Conservation (phyloP, 2,113 vertebrate genomes). For the Tragelaphus imberbis region DNA sequence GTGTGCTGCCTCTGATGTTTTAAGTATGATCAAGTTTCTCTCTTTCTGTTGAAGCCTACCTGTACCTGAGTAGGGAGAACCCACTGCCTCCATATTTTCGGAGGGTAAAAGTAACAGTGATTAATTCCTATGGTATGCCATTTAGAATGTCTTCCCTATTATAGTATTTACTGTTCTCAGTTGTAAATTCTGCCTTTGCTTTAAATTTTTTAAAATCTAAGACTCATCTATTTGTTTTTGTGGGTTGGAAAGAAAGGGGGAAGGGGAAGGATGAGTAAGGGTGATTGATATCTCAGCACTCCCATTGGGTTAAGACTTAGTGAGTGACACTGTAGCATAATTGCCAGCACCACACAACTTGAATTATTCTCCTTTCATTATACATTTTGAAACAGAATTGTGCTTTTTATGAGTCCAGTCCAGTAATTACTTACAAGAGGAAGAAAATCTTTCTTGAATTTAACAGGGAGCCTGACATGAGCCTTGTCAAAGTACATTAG, state of each 20-base stretch:
- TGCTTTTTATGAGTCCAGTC: background rate
- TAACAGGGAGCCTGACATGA: background rate
- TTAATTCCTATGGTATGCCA: slow-evolving; percentile 79
- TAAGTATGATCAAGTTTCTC: slow-evolving; percentile 78
- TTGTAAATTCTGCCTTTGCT: slow-evolving; percentile 57
- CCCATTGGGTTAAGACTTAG: background rate
- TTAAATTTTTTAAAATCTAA: background rate
- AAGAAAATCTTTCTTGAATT: background rate
- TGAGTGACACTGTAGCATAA: background rate
- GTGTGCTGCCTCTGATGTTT: slow-evolving; percentile 65
- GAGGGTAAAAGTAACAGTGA: slow-evolving; percentile 82
- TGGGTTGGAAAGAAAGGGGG: slow-evolving; percentile 26
- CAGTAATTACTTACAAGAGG: background rate
- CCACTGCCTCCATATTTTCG: slow-evolving; percentile 79
- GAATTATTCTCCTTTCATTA: background rate
- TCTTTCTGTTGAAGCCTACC: slow-evolving; percentile 81
- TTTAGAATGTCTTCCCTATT: slow-evolving; percentile 77
- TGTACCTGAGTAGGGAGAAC: slow-evolving; percentile 79
- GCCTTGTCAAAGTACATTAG: background rate
- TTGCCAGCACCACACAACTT: background rate
- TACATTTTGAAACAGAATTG: background rate
- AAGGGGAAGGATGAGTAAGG: background rate
- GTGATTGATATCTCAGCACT: background rate
- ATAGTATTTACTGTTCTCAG: slow-evolving; percentile 45
- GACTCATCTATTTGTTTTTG: background rate